Evolutionary conservation across 2,797 vertebrate genomes (phyloP).

Genomic region (Propithecus perrieri): DNA sequence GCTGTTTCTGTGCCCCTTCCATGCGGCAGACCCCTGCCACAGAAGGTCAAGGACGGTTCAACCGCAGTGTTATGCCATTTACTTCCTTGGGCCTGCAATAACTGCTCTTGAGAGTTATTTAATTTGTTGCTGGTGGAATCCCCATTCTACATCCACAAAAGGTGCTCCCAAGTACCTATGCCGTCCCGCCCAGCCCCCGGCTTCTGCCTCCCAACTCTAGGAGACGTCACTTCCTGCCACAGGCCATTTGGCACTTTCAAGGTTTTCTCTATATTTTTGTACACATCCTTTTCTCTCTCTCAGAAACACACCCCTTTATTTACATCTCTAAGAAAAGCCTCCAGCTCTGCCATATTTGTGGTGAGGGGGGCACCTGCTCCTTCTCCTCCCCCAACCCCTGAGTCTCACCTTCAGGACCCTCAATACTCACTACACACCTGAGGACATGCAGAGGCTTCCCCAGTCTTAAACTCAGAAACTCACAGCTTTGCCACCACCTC

Average conservation of each 20-base stretch:
- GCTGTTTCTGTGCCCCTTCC: not conserved
- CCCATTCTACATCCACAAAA: not conserved
- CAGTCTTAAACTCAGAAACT: not conserved
- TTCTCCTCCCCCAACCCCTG: accelerated
- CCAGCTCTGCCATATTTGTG: not conserved
- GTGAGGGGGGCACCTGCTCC: not conserved
- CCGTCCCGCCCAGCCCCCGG: accelerated
- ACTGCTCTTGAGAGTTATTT: not conserved
- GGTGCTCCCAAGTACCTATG: not conserved
- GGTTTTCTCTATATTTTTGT: not conserved
- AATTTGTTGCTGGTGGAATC: not conserved
- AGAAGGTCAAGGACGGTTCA: not conserved
- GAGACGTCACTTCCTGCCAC: not conserved
- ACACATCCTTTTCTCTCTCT: not conserved
- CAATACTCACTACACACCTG: accelerated
- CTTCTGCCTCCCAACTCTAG: not conserved
- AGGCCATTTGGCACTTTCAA: not conserved
- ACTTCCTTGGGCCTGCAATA: not conserved
- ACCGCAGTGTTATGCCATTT: accelerated
- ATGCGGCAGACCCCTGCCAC: not conserved
- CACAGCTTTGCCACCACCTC: not conserved
- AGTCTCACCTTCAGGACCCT: too few species aligned
- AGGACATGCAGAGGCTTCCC: not conserved
- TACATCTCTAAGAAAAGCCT: not conserved
- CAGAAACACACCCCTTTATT: not conserved